A percentile compares a stretch with the other conserved stretches of the same genome.
Conservation (phyloP, 2,113 vertebrate species). For the Aythya baeri region DNA sequence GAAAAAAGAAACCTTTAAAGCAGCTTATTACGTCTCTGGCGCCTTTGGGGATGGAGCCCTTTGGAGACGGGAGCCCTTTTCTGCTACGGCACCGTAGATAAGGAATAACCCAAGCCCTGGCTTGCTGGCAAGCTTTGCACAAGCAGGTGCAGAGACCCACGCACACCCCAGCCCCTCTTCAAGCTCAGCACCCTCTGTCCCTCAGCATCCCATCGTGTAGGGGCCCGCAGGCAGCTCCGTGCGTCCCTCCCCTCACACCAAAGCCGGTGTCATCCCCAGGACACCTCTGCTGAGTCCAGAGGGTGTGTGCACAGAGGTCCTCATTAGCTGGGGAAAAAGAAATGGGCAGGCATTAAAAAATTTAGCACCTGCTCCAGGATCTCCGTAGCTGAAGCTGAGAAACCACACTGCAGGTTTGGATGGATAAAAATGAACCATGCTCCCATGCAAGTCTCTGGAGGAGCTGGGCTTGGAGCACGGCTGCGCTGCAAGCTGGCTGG, state of each 20-base stretch:
- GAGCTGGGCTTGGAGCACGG: neutral
- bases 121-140: neutral
- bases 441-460: neutral
- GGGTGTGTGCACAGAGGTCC: neutral
- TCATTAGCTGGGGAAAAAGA: neutral
- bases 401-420: rapidly evolving
- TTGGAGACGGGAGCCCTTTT: no score
- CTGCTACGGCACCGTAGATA: neutral
- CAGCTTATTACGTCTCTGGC: neutral
- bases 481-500: rapidly evolving
- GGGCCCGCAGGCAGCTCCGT: neutral
- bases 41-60: neutral
- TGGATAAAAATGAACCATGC: neutral
- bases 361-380: neutral
- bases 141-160: neutral
- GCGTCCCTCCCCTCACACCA: neutral
- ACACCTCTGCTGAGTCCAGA: neutral
- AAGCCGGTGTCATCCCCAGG: neutral
- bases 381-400: neutral
- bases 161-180: neutral
- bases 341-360: neutral
- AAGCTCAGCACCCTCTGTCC: neutral
- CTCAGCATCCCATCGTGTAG: rapidly evolving
- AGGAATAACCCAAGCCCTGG: neutral
- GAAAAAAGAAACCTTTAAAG: neutral